Evolutionary conservation across 2,113 vertebrate species (phyloP), one percentile per base, ranked within the genome.

Genomic region (Dipodomys spectabilis): DNA sequence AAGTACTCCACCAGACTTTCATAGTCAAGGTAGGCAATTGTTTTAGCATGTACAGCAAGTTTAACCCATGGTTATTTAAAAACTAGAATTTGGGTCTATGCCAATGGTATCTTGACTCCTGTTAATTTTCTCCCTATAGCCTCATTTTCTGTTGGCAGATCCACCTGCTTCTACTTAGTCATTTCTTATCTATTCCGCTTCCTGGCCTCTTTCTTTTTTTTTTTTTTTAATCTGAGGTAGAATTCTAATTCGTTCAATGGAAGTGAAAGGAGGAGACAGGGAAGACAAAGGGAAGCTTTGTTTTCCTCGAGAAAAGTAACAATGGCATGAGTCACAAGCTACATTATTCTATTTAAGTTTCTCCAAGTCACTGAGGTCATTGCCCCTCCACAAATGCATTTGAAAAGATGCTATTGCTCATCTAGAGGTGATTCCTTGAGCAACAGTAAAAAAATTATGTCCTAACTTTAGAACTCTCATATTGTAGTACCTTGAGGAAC

Each of bases 311-410:
- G 49, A 69, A 45, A 96, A 91, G 86, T 83, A 85, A 87, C 60
- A 94, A 79, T 92, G 67, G 68, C 16, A 62, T 92, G 82, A 62
- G 88, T 92, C 68, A 72, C 67, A 93, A 92, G 32, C 77, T 79
- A 45, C 45, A 74, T 71, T 91, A 81, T 62, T 73, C 39, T 92
- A 91, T 73, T 87, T 77, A 96, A 82, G 81, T 90, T 62, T 79
- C 79, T 86, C 94, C 86, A 90, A 39, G 35, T 39, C 35, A 39
- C 35, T 39, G 35, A 93, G 86, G 62, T 93, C 74, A 94, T 94
- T 60, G 91, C 92, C 65, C 44, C 83, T 97, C 62, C 35, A 65
- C 60, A 82, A 82, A 0, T 89, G 27, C 67, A 57, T 81, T 83
- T 94, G 62, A 91, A 60, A 91, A 19, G 30, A 69, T 87, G 44